These are phyloP conservation scores for Euleptes europaea DNA, from an alignment of 2,113 vertebrate genomes.

Conservation along the genomic window DNA sequence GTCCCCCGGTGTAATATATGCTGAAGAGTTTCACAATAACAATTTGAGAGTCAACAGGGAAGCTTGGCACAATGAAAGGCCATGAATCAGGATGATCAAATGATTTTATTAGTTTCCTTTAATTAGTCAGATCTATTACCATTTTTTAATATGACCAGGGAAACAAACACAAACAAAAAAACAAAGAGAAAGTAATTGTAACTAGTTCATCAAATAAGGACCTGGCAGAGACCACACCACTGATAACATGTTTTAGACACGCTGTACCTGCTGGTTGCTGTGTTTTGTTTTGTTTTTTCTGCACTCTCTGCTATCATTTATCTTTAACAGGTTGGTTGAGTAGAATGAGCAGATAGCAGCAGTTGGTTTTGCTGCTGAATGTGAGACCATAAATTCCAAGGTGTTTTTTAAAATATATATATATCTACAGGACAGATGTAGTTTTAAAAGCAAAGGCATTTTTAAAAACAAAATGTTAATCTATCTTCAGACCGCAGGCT, in stretches of 20 bases:
- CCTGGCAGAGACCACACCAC: constrained; percentile 46
- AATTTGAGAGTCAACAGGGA: constrained; percentile 82
- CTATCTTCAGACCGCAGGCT: constrained; percentile 66
- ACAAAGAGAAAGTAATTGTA: constrained; percentile 74
- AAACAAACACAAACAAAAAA: constrained; percentile 13
- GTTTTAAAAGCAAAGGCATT: constrained; percentile 39
- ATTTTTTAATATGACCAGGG: constrained; percentile 72
- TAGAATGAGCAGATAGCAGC: constrained; percentile 15
- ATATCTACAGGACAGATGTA: constrained; percentile 37
- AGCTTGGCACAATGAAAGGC: constrained; percentile 67
- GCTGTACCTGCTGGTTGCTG: constrained; percentile 36
- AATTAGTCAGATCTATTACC: constrained; percentile 83
- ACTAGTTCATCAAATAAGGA: constrained; percentile 74
- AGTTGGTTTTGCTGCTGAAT: constrained; percentile 40
- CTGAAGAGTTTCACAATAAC: constrained; percentile 71
- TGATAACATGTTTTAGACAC: constrained; percentile 56
- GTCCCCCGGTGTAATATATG: constrained; percentile 67
- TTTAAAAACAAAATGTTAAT: constrained; percentile 56
- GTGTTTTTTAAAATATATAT: constrained; percentile 36
- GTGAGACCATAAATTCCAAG: constrained; percentile 43
- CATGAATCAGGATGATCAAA: constrained; percentile 84
- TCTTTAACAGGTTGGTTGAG: constrained; percentile 32
- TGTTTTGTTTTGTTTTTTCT: constrained; percentile 29
- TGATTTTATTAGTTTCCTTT: constrained; percentile 82
- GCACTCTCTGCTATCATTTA: constrained; percentile 26